phyloP scores from a whole-genome alignment of 1,140 invertebrate species.

The Gryon sp. region DNA sequence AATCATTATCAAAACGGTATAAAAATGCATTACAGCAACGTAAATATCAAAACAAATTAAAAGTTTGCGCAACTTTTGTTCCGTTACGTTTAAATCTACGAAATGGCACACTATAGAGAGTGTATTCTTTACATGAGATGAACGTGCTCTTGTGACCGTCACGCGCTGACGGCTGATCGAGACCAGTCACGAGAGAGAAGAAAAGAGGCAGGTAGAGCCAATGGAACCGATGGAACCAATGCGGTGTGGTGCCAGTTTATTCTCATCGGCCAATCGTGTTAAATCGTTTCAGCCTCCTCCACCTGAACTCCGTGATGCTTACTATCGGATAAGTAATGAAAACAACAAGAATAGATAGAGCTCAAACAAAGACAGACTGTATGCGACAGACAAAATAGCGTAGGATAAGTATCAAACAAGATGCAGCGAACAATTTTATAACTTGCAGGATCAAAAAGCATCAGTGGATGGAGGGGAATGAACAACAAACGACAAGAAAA shows the following conservation, averaged over 20 bases:
- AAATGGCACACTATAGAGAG: too few relatives aligned
- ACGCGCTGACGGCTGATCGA: slow-evolving; percentile 59
- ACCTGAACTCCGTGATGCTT: slow-evolving; percentile 44
- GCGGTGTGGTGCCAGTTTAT: slow-evolving; percentile 77
- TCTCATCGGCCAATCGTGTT: slow-evolving; percentile 78
- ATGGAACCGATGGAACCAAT: slow-evolving; percentile 78
- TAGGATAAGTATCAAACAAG: slow-evolving; percentile 62
- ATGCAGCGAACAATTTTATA: slow-evolving; percentile 70
- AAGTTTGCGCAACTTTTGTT: too few relatives aligned
- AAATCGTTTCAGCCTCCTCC: slow-evolving; percentile 75
- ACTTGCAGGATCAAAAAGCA: slow-evolving; percentile 51
- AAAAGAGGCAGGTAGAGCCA: slow-evolving; percentile 69
- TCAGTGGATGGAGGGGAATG: slow-evolving; percentile 17
- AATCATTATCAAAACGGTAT: too few relatives aligned
- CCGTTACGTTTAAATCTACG: too few relatives aligned
- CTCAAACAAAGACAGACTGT: slow-evolving; percentile 13
- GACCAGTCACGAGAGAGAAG: slow-evolving; percentile 61
- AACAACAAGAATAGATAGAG: slow-evolving; percentile 29
- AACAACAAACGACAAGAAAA: not conserved
- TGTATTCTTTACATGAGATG: too few relatives aligned
- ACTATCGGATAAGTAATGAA: slow-evolving; percentile 47
- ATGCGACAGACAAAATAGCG: slow-evolving; percentile 26
- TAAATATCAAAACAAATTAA: too few relatives aligned
- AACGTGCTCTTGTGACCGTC: slow-evolving; percentile 55
- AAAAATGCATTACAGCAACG: too few relatives aligned